A percentile compares a stretch with the other conserved stretches of the same genome.
These are phyloP conservation scores for Sebastes hubbsi DNA, from an alignment of 2,797 vertebrate species.

Conservation along the genomic window DNA sequence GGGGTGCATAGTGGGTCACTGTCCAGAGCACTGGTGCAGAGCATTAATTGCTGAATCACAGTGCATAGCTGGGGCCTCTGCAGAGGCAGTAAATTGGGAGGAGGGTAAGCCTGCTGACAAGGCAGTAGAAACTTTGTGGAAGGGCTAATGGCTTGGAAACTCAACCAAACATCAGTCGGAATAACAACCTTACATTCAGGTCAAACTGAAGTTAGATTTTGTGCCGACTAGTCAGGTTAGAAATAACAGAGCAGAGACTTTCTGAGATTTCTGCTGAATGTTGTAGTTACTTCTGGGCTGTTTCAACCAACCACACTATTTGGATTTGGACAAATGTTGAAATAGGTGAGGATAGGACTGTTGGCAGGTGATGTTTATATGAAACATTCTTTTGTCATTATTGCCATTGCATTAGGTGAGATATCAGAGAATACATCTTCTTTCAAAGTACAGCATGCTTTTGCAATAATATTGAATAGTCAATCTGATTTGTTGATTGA, in stretches of 20 bases:
- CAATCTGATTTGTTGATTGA: not conserved
- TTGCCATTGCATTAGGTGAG: not conserved
- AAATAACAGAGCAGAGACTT: not conserved
- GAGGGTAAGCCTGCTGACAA: constrained; percentile 63
- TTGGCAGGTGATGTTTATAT: not conserved
- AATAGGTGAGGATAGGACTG: not conserved
- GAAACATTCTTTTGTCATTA: not conserved
- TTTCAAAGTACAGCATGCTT: not conserved
- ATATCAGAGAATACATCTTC: not conserved
- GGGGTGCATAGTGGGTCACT: constrained; percentile 37
- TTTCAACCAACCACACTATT: not conserved
- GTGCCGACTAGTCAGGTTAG: not conserved
- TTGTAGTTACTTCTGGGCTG: not conserved
- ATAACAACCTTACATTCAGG: constrained; percentile 14
- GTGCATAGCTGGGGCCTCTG: constrained; percentile 35
- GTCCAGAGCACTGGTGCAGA: constrained; percentile 51
- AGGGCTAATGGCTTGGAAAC: constrained; percentile 53
- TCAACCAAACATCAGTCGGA: constrained; percentile 13
- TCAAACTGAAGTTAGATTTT: constrained; percentile 12
- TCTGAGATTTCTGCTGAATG: not conserved
- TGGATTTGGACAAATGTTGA: not conserved
- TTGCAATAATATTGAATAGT: not conserved
- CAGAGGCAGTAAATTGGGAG: constrained; percentile 62
- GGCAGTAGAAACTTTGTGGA: constrained; percentile 47
- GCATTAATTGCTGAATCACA: constrained; percentile 69